Evolutionary conservation across 1,140 invertebrate genomes (phyloP).

Genomic region (Nomia melanderi): DNA sequence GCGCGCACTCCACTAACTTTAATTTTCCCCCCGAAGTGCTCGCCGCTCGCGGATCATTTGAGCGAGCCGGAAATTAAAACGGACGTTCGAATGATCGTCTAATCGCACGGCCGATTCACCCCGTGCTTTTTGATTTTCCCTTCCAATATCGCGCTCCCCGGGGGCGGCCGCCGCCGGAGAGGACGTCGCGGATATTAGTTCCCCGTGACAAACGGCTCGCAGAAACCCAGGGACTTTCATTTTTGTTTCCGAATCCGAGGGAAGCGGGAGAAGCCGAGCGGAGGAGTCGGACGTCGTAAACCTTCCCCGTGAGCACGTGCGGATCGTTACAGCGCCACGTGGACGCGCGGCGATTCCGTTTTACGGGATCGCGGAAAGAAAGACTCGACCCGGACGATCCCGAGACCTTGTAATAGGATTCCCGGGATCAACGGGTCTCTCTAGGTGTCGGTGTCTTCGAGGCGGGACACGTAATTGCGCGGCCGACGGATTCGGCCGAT

Average conservation of each 20-base stretch:
- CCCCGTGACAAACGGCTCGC: neutral
- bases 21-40: conserved; percentile 2
- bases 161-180: no score
- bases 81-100: no score
- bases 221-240: neutral
- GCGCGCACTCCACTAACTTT: neutral
- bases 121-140: conserved; percentile 8
- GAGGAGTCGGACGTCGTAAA: conserved; percentile 43
- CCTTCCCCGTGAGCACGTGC: conserved; percentile 41
- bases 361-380: conserved; percentile 47
- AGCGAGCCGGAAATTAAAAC: no score
- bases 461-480: conserved; percentile 24
- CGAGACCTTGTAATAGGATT: conserved; percentile 58
- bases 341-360: conserved; percentile 57
- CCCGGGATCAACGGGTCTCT: conserved; percentile 43
- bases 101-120: no score
- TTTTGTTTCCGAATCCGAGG: neutral
- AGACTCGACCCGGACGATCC: conserved; percentile 28
- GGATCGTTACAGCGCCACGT: conserved; percentile 47
- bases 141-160: neutral
- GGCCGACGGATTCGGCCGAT: neutral
- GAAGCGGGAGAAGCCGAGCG: conserved; percentile 1
- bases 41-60: conserved; percentile 18
- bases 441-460: conserved; percentile 22
- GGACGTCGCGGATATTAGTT: no score